Percentiles rank a stretch among this genome's conserved stretches.
Evolutionary conservation across 2,888 invertebrate species (phyloP).

Genomic region (Dynastes maya): DNA sequence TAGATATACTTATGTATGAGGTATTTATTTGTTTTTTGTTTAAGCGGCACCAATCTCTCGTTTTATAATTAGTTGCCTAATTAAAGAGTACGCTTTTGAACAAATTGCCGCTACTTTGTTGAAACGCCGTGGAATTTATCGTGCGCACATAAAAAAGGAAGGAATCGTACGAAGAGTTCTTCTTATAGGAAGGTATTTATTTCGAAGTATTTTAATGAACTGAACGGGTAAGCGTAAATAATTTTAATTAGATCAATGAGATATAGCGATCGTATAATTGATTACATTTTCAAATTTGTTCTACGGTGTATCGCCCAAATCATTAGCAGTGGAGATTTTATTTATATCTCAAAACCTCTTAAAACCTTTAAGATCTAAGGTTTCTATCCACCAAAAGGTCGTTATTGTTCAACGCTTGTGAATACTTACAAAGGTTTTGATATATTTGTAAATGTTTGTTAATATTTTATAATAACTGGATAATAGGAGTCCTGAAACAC

Average conservation of each 20-base stretch:
- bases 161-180: background rate
- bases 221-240: constrained; percentile 9
- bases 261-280: background rate
- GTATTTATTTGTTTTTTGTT: constrained; percentile 22
- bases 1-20: constrained; percentile 10
- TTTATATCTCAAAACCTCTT: no score
- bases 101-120: constrained; percentile 31
- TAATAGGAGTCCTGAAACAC: no score
- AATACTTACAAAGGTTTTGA: no score
- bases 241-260: constrained; percentile 19
- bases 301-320: background rate
- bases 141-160: no score
- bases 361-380: no score
- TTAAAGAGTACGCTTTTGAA: constrained; percentile 36
- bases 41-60: constrained; percentile 30
- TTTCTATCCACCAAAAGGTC: background rate
- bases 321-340: background rate
- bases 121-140: constrained; percentile 13
- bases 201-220: constrained; percentile 28
- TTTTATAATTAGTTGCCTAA: constrained; percentile 29
- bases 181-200: background rate
- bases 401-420: no score
- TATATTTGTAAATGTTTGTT: no score
- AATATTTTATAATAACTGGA: no score
- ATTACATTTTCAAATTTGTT: background rate